A percentile compares a stretch with the other conserved stretches of the same genome.
Evolutionary conservation across 1,140 invertebrate species (phyloP).

Genomic region (Oryctes rhinoceros): DNA sequence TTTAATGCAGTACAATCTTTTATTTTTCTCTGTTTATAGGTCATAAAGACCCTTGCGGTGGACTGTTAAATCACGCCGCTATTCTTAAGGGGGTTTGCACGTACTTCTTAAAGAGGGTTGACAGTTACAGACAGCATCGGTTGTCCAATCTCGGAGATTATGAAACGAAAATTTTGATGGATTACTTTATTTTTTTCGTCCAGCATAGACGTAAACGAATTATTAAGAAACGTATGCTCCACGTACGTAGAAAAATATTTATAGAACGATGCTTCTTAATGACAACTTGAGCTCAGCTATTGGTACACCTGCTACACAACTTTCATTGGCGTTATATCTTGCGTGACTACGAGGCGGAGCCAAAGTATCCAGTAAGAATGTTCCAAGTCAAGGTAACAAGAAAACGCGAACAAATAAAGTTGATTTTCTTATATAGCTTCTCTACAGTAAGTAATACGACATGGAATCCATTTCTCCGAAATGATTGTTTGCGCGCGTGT

Average conservation of each 20-base stretch:
- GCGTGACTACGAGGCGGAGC: constrained; percentile 30
- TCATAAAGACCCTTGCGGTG: not conserved
- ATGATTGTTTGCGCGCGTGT: no score
- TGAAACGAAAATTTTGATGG: not conserved
- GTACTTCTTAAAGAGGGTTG: constrained; percentile 33
- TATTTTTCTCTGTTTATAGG: constrained; percentile 5
- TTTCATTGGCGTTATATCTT: constrained; percentile 36
- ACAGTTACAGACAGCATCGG: not conserved
- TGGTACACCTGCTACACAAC: constrained; percentile 24
- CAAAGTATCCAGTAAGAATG: constrained; percentile 33
- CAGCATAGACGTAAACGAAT: not conserved
- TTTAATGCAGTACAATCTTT: constrained; percentile 20
- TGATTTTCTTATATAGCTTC: not conserved
- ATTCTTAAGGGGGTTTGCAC: constrained; percentile 6
- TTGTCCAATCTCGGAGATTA: not conserved
- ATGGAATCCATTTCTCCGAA: not conserved
- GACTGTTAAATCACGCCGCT: constrained; percentile 9
- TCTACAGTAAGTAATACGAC: not conserved
- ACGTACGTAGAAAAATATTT: not conserved
- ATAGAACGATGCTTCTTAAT: not conserved
- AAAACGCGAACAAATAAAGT: constrained; percentile 4
- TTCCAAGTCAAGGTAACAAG: constrained; percentile 12
- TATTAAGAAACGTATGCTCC: not conserved
- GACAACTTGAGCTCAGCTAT: not conserved
- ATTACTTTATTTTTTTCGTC: not conserved